These are phyloP conservation scores for Dermatemys mawii DNA, from an alignment of 2,113 vertebrate species.

Conservation along the genomic window DNA sequence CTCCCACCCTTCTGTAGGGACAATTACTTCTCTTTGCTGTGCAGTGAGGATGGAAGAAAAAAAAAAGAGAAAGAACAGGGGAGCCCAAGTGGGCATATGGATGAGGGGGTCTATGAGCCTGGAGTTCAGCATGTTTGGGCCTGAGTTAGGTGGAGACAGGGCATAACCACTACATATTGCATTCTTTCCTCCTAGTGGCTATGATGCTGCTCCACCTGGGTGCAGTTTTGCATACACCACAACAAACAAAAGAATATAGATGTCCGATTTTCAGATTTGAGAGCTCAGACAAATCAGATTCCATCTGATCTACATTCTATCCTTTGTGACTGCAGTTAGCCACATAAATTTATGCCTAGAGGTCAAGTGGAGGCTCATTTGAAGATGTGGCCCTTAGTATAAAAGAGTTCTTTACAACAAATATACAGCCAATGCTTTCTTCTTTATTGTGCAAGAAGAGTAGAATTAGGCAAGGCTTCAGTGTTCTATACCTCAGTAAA, in stretches of 20 bases:
- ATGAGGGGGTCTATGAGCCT: neutral
- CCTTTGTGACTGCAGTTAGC: neutral
- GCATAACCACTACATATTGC: neutral
- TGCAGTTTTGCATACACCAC: neutral
- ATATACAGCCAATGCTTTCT: neutral
- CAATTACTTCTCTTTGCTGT: conserved; percentile 52
- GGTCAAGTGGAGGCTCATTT: neutral
- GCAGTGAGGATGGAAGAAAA: neutral
- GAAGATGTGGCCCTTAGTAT: neutral
- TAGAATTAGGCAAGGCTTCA: neutral
- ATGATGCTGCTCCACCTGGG: neutral
- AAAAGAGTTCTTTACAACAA: neutral
- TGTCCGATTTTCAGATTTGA: neutral
- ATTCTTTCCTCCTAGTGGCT: neutral
- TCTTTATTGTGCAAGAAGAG: neutral
- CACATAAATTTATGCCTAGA: neutral
- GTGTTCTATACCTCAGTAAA: neutral
- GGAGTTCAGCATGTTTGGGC: neutral
- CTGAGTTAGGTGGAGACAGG: neutral
- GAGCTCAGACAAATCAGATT: neutral
- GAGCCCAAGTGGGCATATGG: neutral
- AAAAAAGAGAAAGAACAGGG: conserved; percentile 17
- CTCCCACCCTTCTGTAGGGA: conserved; percentile 57
- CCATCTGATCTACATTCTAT: neutral
- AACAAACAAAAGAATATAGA: neutral